These are phyloP conservation scores for Apotomis capreana DNA, from an alignment of 2,888 invertebrate genomes.

Conservation along the genomic window DNA sequence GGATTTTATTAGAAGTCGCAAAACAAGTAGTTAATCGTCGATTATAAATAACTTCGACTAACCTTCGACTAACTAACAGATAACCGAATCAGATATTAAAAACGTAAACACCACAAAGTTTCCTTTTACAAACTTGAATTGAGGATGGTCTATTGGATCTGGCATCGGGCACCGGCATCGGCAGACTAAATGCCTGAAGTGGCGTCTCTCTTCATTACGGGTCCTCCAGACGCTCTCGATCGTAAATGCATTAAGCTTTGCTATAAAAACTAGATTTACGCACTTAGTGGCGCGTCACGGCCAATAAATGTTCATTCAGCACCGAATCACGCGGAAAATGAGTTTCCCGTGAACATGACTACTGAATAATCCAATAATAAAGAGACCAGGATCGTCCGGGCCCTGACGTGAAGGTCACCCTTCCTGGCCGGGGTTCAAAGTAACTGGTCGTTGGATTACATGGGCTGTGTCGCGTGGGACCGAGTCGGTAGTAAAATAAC, in stretches of 20 bases:
- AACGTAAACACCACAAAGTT: too few species aligned
- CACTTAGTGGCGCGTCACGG: conserved; percentile 18
- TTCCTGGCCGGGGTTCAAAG: neutral
- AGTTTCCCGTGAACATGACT: conserved; percentile 21
- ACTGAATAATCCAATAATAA: conserved; percentile 31
- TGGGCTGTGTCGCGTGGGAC: conserved; percentile 14
- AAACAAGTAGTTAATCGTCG: too few species aligned
- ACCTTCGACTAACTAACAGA: too few species aligned
- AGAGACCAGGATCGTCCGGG: neutral
- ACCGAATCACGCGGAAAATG: conserved; percentile 37
- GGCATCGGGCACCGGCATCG: too few species aligned
- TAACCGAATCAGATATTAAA: too few species aligned
- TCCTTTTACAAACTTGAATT: too few species aligned
- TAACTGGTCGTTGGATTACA: neutral
- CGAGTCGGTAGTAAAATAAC: conserved; percentile 3
- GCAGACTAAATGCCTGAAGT: conserved; percentile 3
- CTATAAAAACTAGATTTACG: conserved; percentile 32
- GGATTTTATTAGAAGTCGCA: too few species aligned
- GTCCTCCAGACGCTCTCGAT: neutral
- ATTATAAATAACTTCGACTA: too few species aligned
- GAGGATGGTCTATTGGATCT: too few species aligned
- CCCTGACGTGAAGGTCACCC: neutral
- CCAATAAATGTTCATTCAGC: conserved; percentile 33
- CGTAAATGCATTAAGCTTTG: conserved; percentile 20
- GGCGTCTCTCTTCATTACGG: conserved; percentile 28